Evolutionary conservation across 2,797 vertebrate genomes (phyloP), one percentile per base, ranked within the genome.

Genomic region (Gambusia yucatana): DNA sequence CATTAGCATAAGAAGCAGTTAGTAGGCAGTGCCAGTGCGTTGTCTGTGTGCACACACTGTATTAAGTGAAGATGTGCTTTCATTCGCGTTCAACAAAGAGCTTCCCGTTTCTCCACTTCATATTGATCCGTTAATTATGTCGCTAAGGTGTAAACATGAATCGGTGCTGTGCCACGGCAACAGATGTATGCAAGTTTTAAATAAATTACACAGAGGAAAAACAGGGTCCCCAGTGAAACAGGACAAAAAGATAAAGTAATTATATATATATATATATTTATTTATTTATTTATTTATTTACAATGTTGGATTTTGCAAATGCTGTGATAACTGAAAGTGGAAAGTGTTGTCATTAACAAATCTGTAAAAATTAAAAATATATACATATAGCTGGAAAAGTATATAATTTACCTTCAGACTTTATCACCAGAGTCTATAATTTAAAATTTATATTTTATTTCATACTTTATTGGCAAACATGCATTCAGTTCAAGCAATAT

Each of bases 51-150:
- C 30, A 70, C 28, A 2, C 33, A n/a, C 39, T 48, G 74, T 73
- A 22, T 17, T 17, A 77, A 82, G 74, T 70, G 77, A 59, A 65
- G 41, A 69, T 82, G 59, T 52, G 70, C 86, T 91, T 87, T 88
- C 65, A 91, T 90, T 87, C 87, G 78, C 57, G 73, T 91, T 83
- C 82, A 92, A 91, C 84, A 92, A 89, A 84, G 80, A 79, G 84
- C 84, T 87, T 79, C 71, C 77, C 4, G 25, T 80, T 87, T 83
- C 80, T 84, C 81, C 52, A 88, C 87, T 92, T 86, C 0, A 72
- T 92, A 95, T 96, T 90, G 94, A 96, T 94, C 89, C 39, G 83
- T 88, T 96, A 95, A 95, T 94, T 93, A 89, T 79, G 86, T 80
- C 71, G 79, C 90, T 93, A 93, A 92, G 90, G 89, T 93, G 92